phyloP scores from a whole-genome alignment of 2,888 invertebrate genomes.

The Thumatha senex region DNA sequence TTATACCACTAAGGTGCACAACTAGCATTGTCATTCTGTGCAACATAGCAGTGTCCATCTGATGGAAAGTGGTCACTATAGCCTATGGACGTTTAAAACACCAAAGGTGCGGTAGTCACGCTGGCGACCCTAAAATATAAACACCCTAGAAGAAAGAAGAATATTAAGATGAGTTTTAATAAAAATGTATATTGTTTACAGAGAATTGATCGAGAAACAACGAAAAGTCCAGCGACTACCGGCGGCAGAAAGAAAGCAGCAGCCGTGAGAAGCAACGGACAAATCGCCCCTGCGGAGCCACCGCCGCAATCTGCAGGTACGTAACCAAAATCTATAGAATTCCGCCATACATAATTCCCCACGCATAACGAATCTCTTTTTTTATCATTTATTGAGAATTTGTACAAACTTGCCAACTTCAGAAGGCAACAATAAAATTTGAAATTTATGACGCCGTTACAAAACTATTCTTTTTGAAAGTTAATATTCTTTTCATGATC shows the following conservation, averaged over 20 bases:
- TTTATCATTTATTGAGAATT: not conserved
- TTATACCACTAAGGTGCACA: too few relatives aligned
- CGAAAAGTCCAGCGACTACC: slow-evolving; percentile 74
- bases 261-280: slow-evolving; percentile 72
- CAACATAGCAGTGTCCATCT: too few relatives aligned
- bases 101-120: too few relatives aligned
- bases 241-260: slow-evolving; percentile 71
- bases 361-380: slow-evolving; percentile 17
- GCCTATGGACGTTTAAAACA: too few relatives aligned
- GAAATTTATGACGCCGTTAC: slow-evolving; percentile 38
- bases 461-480: slow-evolving; percentile 36
- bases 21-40: too few relatives aligned
- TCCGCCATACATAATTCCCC: slow-evolving; percentile 1
- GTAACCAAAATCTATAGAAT: too few relatives aligned
- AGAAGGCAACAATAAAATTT: slow-evolving; percentile 31
- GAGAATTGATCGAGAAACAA: slow-evolving; percentile 73
- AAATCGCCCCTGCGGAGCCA: slow-evolving; percentile 61
- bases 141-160: too few relatives aligned
- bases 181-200: too few relatives aligned
- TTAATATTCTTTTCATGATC: slow-evolving; percentile 35
- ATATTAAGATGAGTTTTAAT: too few relatives aligned
- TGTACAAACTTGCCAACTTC: slow-evolving; percentile 22
- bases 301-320: slow-evolving; percentile 65
- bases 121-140: too few relatives aligned
- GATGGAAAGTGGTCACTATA: too few relatives aligned